These are phyloP conservation scores for Axinella damicornis DNA, from an alignment of 37 sponge, comb jelly and placozoan genomes.

Conservation along the genomic window DNA sequence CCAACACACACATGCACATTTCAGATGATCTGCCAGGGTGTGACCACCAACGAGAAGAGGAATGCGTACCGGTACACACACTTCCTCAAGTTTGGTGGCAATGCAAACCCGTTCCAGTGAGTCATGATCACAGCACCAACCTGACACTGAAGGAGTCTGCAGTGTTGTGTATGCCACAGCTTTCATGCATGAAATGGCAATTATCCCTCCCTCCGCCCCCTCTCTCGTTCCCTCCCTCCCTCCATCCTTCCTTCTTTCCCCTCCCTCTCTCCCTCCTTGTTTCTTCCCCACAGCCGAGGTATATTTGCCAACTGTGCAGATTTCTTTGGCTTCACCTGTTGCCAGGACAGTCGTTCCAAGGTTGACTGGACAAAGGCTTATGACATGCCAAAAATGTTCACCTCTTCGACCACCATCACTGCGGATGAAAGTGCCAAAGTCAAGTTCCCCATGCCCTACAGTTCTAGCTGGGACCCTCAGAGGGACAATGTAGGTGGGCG, in stretches of 20 bases:
- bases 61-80: slow-evolving; percentile 72
- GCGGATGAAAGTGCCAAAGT: background rate
- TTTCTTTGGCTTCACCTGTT: slow-evolving; percentile 79
- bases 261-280: background rate
- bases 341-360: slow-evolving; percentile 4
- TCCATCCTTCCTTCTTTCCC: background rate
- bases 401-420: background rate
- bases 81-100: slow-evolving; percentile 54
- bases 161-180: too few species aligned
- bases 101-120: slow-evolving; percentile 80
- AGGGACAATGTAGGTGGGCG: background rate
- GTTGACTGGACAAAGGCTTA: slow-evolving; percentile 83
- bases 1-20: too few species aligned
- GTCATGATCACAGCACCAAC: too few species aligned
- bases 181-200: background rate
- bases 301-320: slow-evolving; percentile 64
- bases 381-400: slow-evolving; percentile 51
- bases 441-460: slow-evolving; percentile 56
- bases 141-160: too few species aligned
- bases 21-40: slow-evolving; percentile 73
- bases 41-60: slow-evolving; percentile 82
- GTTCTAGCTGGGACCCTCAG: slow-evolving; percentile 49
- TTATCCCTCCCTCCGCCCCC: background rate
- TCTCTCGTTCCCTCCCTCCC: background rate
- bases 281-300: slow-evolving; percentile 59